These are phyloP conservation scores for Coryphaenoides rupestris DNA, from an alignment of 2,113 vertebrate genomes.

Conservation along the genomic window DNA sequence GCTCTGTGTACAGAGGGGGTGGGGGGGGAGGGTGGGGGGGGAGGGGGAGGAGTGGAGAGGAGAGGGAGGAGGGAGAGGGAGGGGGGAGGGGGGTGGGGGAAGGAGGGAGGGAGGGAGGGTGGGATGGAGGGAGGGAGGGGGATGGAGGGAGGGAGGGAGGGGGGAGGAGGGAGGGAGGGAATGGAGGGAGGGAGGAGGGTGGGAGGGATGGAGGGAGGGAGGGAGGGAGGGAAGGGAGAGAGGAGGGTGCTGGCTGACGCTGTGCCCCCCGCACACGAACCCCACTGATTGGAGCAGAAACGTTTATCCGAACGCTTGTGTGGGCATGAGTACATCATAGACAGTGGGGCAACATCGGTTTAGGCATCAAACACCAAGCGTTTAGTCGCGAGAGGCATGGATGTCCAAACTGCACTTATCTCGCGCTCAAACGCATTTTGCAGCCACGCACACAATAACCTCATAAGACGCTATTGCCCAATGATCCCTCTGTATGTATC, in stretches of 20 bases:
- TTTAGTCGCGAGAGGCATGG: too few relatives aligned
- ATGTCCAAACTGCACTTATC: too few relatives aligned
- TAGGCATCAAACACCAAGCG: too few relatives aligned
- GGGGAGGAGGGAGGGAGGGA: not conserved
- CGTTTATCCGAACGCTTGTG: conserved; percentile 58
- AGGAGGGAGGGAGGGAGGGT: conserved; percentile 4
- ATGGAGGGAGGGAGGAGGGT: conserved; percentile 2
- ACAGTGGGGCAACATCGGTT: too few relatives aligned
- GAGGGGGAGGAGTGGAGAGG: conserved; percentile 3
- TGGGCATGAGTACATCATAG: too few relatives aligned
- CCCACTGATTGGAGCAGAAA: conserved; percentile 45
- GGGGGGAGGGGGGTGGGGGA: not conserved
- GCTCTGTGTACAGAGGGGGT: too few relatives aligned
- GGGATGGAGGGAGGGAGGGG: not conserved
- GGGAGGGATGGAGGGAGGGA: conserved; percentile 16
- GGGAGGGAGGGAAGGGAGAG: not conserved
- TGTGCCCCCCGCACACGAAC: conserved; percentile 43
- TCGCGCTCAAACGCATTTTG: too few relatives aligned
- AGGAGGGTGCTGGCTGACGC: conserved; percentile 40
- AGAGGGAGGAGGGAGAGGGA: too few relatives aligned
- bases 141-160: not conserved
- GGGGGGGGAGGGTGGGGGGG: too few relatives aligned
- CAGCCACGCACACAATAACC: too few relatives aligned
- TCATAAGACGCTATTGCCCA: too few relatives aligned
- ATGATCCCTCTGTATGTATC: too few relatives aligned